These are phyloP conservation scores for Ascaphus truei DNA, from an alignment of 2,113 vertebrate genomes.

Conservation along the genomic window DNA sequence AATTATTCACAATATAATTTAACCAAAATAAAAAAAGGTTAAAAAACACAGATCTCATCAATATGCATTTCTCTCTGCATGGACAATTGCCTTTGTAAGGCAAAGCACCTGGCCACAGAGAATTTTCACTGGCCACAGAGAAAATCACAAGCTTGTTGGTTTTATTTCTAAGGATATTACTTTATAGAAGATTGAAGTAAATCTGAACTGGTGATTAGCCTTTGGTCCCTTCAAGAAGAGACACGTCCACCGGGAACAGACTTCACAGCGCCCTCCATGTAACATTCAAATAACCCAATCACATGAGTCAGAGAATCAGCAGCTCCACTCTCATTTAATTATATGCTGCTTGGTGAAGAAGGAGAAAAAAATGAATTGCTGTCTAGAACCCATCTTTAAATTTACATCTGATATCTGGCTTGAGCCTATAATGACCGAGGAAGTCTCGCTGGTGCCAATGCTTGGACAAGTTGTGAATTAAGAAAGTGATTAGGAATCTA, in stretches of 20 bases:
- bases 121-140: neutral
- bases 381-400: too few species aligned
- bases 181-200: conserved; percentile 6
- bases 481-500: too few species aligned
- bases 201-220: conserved; percentile 14
- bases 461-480: too few species aligned
- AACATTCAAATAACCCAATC: neutral
- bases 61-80: neutral
- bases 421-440: too few species aligned
- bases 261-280: neutral
- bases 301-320: neutral
- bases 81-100: neutral
- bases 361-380: too few species aligned
- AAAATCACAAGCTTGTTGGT: neutral
- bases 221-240: neutral
- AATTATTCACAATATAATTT: too few species aligned
- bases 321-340: conserved; percentile 2
- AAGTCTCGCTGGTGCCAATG: too few species aligned
- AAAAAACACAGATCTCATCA: too few species aligned
- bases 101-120: neutral
- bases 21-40: too few species aligned
- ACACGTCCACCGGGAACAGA: neutral
- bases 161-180: conserved; percentile 7
- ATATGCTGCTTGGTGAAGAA: neutral
- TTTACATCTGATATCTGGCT: too few species aligned